These are phyloP conservation scores for Embiotoca jacksoni DNA, from an alignment of 2,113 vertebrate genomes.

Conservation along the genomic window DNA sequence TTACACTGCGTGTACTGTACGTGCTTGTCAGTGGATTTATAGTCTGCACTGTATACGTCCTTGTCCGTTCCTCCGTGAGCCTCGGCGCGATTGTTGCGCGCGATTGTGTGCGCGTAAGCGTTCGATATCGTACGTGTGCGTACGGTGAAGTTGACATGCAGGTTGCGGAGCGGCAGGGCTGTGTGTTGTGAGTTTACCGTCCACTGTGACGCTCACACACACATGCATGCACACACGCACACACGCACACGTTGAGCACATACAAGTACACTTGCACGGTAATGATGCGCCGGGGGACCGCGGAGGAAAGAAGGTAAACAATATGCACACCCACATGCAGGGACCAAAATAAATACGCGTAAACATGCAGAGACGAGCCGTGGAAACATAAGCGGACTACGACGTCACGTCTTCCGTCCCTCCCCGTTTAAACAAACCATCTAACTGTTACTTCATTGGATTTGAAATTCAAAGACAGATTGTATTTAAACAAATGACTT, in stretches of 20 bases:
- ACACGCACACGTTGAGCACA: background rate
- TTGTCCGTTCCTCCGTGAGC: too few species aligned
- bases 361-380: constrained; percentile 19
- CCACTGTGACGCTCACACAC: constrained; percentile 14
- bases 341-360: constrained; percentile 43
- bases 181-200: constrained; percentile 14
- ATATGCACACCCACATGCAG: constrained; percentile 49
- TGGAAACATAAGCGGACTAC: background rate
- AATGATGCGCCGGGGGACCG: constrained; percentile 64
- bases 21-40: too few species aligned
- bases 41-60: too few species aligned
- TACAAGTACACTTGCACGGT: constrained; percentile 15
- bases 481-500: background rate
- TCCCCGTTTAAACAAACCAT: background rate
- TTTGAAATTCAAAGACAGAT: background rate
- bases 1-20: background rate
- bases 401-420: background rate
- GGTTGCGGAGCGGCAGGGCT: constrained; percentile 16
- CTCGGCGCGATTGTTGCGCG: too few species aligned
- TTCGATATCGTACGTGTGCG: background rate
- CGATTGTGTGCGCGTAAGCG: constrained; percentile 1
- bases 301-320: constrained; percentile 48
- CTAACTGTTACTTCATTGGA: background rate
- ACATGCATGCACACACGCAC: background rate
- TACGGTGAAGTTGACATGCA: background rate